Evolutionary conservation across 2,888 invertebrate genomes (phyloP), one percentile per base, ranked within the genome.

Genomic region (Philereme transversata): DNA sequence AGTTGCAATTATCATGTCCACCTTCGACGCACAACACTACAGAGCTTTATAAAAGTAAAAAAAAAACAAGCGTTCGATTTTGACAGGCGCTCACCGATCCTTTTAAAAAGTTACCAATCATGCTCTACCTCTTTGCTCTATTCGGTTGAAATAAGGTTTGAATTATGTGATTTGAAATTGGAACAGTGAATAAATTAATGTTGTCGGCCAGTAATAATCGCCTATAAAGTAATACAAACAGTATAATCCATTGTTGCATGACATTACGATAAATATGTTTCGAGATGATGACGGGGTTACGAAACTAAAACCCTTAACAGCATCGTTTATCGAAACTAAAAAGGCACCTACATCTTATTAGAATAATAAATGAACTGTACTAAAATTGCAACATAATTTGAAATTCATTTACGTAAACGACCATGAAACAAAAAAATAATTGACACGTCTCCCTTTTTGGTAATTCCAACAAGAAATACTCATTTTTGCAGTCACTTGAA

Each of bases 1-100:
- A 86, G 79, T 84, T 87, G 87, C 86, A 89, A 90, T 90, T 88
- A 90, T 86, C 85, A 78, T 85, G 85, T 86, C 88, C 76, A 79
- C 83, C 75, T 56, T 80, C 83, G 80, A 86, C 75, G 83, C 73
- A 81, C 78, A 74, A 74, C 77, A 76, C 73, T 60, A 64, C 62
- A 70, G 64, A 67, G 68, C 71, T 71, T 52, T 65, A 62, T 73
- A 73, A 76, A 76, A 69, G 57, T 57, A 57, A 69, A 70, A 60
- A 52, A 67, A 70, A 71, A 70, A 67, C 60, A 68, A 62, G 67
- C 67, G 63, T 73, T 72, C 73, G 65, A 60, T 69, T 77, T 73
- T 76, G 77, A 76, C 77, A 79, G 78, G 71, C 70, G 65, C 69
- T 72, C 67, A 74, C 73, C 57, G 77, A 79, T 74, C 73, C 72